Evolutionary conservation across 2,113 vertebrate species (phyloP).

Genomic region (Aix galericulata): DNA sequence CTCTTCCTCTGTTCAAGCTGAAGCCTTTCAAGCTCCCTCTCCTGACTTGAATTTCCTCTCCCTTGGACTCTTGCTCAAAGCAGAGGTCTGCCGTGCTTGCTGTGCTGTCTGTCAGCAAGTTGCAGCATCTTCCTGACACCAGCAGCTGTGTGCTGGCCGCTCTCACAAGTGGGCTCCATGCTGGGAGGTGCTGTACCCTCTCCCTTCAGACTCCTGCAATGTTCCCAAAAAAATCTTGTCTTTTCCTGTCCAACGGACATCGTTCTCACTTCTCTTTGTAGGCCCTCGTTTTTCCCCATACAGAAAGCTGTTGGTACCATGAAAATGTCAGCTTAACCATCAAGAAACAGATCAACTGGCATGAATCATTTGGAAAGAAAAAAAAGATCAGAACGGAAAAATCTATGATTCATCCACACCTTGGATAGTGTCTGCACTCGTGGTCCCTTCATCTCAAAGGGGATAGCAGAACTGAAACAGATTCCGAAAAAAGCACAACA

Average conservation of each 20-base stretch:
- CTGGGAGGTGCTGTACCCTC: background rate
- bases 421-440: slow-evolving; percentile 21
- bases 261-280: background rate
- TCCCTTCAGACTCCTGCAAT: background rate
- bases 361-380: slow-evolving; percentile 57
- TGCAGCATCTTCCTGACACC: background rate
- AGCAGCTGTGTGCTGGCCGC: background rate
- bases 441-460: slow-evolving; percentile 55
- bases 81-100: background rate
- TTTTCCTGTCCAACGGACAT: background rate
- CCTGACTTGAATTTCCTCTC: background rate
- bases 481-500: slow-evolving; percentile 63
- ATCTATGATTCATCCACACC: slow-evolving; percentile 65
- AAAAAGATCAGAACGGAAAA: slow-evolving; percentile 41
- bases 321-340: slow-evolving; percentile 52
- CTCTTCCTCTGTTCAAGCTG: background rate
- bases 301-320: slow-evolving; percentile 22
- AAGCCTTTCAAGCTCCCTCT: slow-evolving; percentile 14
- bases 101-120: background rate
- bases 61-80: background rate
- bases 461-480: slow-evolving; percentile 54
- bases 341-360: slow-evolving; percentile 48
- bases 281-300: background rate
- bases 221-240: background rate
- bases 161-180: background rate